Evolutionary conservation across 35 echinoderm and acorn worm genomes (phyloP).

Genomic region (Eucidaris tribuloides): DNA sequence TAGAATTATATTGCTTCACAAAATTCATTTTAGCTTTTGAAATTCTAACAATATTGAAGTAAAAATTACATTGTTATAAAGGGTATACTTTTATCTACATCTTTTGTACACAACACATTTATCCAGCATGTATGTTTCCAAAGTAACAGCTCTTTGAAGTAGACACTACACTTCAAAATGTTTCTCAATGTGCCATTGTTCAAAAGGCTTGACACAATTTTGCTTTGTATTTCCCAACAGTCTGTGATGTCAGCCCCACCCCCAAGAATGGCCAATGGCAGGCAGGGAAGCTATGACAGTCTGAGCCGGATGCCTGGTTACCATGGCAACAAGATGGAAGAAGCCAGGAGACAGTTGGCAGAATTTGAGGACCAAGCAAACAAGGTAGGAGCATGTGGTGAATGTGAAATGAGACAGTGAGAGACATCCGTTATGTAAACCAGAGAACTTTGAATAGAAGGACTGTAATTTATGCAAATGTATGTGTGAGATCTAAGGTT

Average conservation of each 20-base stretch:
- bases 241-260: slow-evolving; percentile 28
- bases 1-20: neutral
- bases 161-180: neutral
- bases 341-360: slow-evolving; percentile 52
- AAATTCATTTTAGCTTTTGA: no score
- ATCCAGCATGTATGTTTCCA: neutral
- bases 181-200: neutral
- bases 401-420: neutral
- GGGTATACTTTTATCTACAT: neutral
- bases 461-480: neutral
- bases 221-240: neutral
- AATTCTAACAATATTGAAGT: neutral
- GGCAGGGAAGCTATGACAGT: neutral
- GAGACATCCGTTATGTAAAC: neutral
- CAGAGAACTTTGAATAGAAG: neutral
- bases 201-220: neutral
- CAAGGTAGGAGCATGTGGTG: slow-evolving; percentile 52
- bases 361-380: slow-evolving; percentile 76
- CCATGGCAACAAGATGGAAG: slow-evolving; percentile 46
- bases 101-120: neutral
- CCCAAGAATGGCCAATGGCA: neutral
- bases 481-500: neutral
- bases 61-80: neutral
- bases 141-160: neutral
- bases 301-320: neutral